A percentile compares a stretch with the other conserved stretches of the same genome.
Evolutionary conservation across 2,888 invertebrate genomes (phyloP).

Genomic region (Halictus quadricinctus): DNA sequence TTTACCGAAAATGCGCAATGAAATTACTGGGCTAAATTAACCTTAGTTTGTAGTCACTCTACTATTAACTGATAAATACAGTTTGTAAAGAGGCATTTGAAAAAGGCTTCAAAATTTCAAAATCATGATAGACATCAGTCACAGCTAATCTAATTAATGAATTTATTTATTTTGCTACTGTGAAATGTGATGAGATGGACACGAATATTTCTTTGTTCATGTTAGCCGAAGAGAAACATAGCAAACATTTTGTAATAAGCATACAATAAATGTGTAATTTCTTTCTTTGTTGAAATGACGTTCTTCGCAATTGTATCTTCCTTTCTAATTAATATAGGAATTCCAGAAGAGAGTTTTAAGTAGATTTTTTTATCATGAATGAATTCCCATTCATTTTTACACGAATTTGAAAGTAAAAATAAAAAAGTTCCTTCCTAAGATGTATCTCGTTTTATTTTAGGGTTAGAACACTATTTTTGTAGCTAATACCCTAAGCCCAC

Average conservation of each 20-base stretch:
- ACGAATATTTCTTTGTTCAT: too few species aligned
- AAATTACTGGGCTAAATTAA: not conserved
- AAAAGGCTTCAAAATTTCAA: not conserved
- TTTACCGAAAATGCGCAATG: not conserved
- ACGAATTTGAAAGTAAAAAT: too few species aligned
- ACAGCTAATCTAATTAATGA: too few species aligned
- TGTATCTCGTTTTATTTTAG: not conserved
- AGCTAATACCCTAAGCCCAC: not conserved
- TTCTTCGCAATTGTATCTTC: too few species aligned
- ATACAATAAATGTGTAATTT: not conserved
- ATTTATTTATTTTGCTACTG: too few species aligned
- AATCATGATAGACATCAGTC: too few species aligned
- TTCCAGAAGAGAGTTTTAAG: not conserved
- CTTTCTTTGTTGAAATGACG: not conserved
- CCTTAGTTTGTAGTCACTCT: not conserved
- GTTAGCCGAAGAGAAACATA: too few species aligned
- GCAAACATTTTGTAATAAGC: too few species aligned
- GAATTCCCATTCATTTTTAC: not conserved
- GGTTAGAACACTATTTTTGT: not conserved
- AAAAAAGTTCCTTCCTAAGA: too few species aligned
- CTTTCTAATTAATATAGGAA: not conserved
- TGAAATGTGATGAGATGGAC: too few species aligned
- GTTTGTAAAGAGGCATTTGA: not conserved
- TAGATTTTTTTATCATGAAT: not conserved
- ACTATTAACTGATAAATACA: not conserved